Conservation (phyloP, 2,113 vertebrate genomes). For the Nothoprocta perdicaria region DNA sequence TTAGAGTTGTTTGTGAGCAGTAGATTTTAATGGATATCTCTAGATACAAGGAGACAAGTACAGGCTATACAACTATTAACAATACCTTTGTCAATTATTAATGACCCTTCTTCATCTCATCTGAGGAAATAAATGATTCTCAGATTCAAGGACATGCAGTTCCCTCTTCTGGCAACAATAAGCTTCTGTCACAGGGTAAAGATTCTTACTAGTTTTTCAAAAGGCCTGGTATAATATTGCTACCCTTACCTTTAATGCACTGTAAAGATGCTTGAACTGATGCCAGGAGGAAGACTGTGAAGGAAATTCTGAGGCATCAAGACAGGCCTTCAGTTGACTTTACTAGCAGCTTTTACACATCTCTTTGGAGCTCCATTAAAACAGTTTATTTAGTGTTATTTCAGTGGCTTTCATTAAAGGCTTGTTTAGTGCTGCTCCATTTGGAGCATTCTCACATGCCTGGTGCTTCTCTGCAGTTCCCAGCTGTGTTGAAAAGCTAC, state of each 20-base stretch:
- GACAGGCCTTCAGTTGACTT: slow-evolving; percentile 58
- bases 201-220: slow-evolving; percentile 37
- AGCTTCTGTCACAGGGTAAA: slow-evolving; percentile 15
- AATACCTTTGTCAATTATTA: background rate
- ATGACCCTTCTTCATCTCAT: background rate
- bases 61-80: background rate
- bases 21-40: background rate
- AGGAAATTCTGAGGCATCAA: slow-evolving; percentile 33
- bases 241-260: slow-evolving; percentile 6
- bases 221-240: background rate
- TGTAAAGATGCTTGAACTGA: slow-evolving; percentile 26
- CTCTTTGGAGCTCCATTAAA: slow-evolving; percentile 44
- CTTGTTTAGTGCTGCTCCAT: slow-evolving; percentile 34
- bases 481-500: background rate
- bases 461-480: background rate
- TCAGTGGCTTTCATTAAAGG: slow-evolving; percentile 50
- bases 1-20: background rate
- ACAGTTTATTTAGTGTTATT: slow-evolving; percentile 59
- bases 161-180: slow-evolving; percentile 10
- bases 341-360: slow-evolving; percentile 41
- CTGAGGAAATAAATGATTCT: slow-evolving; percentile 22
- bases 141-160: background rate
- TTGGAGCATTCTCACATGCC: background rate
- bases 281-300: slow-evolving; percentile 24
- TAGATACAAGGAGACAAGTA: background rate